Evolutionary conservation across 2,888 invertebrate species (phyloP), one percentile per base, ranked within the genome.

Genomic region (Drosophila meridionalis): DNA sequence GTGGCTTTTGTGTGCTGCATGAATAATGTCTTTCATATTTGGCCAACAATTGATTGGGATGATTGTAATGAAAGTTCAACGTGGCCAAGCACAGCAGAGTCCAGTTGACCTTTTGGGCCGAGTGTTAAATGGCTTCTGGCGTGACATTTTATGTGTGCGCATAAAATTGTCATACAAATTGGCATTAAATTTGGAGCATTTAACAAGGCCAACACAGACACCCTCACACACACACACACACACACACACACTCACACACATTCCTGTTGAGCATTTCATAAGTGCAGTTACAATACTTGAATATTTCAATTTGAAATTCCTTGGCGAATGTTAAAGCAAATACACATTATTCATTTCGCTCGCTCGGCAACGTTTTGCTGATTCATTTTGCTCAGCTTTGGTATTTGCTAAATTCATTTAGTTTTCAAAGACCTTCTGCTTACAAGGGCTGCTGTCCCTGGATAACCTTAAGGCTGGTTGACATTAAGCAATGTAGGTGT

Each of bases 361-460:
- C n/a, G 42, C 48, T 30, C 20, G 42, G 38, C 40, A 48, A 50
- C 38, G 32, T 72, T 52, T 42, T 65, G 71, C 73, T 40, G 40
- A 67, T 57, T 65, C 66, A 73, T 36, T 73, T 73, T 58, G 56
- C 52, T 58, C 40, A 12, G 45, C 40, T 45, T 52, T 50, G 61
- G 56, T 20, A 56, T 74, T 76, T 68, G 70, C 42, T n/a, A 60
- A 75, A 74, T 69, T 62, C 74, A 58, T 69, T 63, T 69, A 63
- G 69, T 69, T 74, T 60, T 61, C 58, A 32, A 11, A 57, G 56
- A 45, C 62, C 50, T 52, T 28, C 50, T 59, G 43, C 52, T 47
- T 5, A 56, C 56, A 69, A 42, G 57, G 20, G 42, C n/a, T 52
- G 9, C 55, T 68, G 50, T 53, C 66, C 11, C 42, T 30, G 50